A percentile compares a stretch with the other conserved stretches of the same genome.
Evolutionary conservation across 92 coral and sea anemone species (phyloP).

Genomic region (Isaurus tuberculatus): DNA sequence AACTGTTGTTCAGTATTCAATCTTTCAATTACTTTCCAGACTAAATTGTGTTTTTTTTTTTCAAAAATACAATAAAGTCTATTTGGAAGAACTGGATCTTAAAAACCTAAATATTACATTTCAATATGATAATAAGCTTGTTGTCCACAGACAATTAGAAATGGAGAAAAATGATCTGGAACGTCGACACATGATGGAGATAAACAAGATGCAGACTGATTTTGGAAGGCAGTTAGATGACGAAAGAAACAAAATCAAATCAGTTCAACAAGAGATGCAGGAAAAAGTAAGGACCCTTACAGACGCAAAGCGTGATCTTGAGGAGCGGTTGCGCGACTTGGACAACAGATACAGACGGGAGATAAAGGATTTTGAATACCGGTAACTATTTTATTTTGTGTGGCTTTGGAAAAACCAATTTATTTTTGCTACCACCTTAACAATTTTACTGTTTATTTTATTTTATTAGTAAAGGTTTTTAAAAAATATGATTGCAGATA

Average conservation of each 20-base stretch:
- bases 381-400: background rate
- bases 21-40: too few species aligned
- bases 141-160: constrained; percentile 32
- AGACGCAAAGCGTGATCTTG: constrained; percentile 33
- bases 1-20: too few species aligned
- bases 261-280: constrained; percentile 21
- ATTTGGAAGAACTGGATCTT: too few species aligned
- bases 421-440: too few species aligned
- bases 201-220: constrained; percentile 34
- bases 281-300: constrained; percentile 25
- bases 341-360: constrained; percentile 29
- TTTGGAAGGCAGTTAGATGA: constrained; percentile 41
- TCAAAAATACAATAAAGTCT: too few species aligned
- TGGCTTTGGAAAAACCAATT: too few species aligned
- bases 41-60: too few species aligned
- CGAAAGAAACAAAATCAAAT: constrained; percentile 36
- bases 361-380: constrained; percentile 28
- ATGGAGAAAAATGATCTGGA: constrained; percentile 43
- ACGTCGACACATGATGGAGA: constrained; percentile 43
- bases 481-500: too few species aligned
- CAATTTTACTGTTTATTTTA: too few species aligned
- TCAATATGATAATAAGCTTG: too few species aligned
- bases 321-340: constrained; percentile 36
- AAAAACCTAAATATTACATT: too few species aligned
- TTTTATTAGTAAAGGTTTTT: too few species aligned